Evolutionary conservation across 2,113 vertebrate genomes (phyloP).

Genomic region (Chloroceryle aenea): DNA sequence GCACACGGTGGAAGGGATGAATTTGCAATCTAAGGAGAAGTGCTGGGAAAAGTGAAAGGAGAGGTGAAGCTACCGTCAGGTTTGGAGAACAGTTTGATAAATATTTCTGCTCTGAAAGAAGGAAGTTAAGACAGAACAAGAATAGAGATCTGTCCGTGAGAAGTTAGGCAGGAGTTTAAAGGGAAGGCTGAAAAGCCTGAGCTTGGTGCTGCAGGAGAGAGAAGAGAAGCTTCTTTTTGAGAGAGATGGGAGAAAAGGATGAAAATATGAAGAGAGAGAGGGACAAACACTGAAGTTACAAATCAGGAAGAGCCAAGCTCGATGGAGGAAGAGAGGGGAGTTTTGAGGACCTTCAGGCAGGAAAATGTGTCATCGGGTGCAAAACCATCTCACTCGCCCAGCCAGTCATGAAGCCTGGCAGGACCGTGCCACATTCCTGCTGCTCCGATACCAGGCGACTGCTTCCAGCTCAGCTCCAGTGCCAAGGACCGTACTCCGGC

Average conservation of each 20-base stretch:
- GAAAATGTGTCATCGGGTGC: neutral
- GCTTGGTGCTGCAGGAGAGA: neutral
- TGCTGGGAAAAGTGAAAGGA: neutral
- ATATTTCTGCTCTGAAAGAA: constrained; percentile 40
- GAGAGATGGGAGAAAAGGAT: neutral
- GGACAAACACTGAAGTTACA: neutral
- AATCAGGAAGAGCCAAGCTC: neutral
- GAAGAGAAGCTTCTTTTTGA: neutral
- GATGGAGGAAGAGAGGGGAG: neutral
- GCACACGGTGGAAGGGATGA: fast-evolving
- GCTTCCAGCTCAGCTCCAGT: neutral
- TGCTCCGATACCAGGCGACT: neutral
- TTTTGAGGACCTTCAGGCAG: neutral
- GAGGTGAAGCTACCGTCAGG: neutral
- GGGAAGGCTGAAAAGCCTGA: neutral
- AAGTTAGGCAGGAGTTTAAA: constrained; percentile 4
- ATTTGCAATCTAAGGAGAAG: neutral
- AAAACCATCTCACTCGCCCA: neutral
- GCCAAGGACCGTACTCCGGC: fast-evolving
- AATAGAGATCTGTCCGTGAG: neutral
- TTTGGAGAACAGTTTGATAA: neutral
- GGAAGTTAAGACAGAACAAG: neutral
- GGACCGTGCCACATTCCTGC: neutral
- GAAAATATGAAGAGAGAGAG: neutral
- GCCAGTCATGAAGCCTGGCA: neutral